phyloP scores from a whole-genome alignment of 2,113 vertebrate species.

The Protobothrops mucrosquamatus region DNA sequence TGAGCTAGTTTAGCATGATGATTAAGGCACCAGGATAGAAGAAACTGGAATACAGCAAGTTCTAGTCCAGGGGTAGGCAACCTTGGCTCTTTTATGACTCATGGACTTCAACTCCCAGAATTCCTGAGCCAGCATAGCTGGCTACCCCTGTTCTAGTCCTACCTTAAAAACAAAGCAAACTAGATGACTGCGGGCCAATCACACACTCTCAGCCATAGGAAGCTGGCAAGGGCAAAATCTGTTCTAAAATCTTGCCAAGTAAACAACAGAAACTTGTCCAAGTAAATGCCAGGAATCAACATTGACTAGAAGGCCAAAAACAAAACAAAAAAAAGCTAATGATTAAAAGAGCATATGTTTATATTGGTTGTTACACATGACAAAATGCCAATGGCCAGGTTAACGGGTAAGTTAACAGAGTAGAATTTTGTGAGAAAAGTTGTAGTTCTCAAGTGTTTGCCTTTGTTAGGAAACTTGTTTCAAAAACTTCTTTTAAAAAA shows the following conservation, averaged over 20 bases:
- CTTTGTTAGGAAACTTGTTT: background rate
- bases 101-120: too few species aligned
- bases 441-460: background rate
- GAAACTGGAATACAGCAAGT: background rate
- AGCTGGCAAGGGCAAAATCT: background rate
- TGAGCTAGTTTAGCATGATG: background rate
- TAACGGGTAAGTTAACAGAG: background rate
- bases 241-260: background rate
- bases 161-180: background rate
- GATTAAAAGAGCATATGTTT: background rate
- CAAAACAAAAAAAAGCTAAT: background rate
- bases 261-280: background rate
- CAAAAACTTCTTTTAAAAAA: background rate
- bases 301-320: background rate
- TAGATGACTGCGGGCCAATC: background rate
- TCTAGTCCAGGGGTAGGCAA: background rate
- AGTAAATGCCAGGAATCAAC: background rate
- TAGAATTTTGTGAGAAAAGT: background rate
- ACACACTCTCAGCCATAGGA: background rate
- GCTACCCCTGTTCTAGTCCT: background rate
- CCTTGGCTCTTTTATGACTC: too few species aligned
- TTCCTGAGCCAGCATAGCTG: too few species aligned
- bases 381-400: background rate
- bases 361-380: background rate
- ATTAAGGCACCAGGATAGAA: background rate